Percentiles rank a stretch among this genome's conserved stretches.
phyloP scores from a whole-genome alignment of 2,113 vertebrate genomes.

The Pyxicephalus adspersus region DNA sequence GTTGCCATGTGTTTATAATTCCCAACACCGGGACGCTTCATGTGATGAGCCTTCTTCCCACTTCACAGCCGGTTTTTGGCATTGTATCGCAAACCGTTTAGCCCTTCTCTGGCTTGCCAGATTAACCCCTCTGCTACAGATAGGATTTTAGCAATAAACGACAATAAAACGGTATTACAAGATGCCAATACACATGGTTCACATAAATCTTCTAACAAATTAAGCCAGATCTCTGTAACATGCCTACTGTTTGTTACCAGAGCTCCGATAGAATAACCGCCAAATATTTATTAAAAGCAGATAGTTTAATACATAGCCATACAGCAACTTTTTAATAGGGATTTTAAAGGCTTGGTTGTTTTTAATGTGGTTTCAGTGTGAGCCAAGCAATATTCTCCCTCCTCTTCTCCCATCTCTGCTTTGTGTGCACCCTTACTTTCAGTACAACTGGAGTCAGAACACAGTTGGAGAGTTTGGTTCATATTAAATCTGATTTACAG shows the following conservation, averaged over 20 bases:
- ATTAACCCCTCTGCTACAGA: slow-evolving; percentile 40
- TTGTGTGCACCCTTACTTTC: slow-evolving; percentile 10
- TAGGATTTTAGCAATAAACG: slow-evolving; percentile 26
- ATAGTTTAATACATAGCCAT: slow-evolving; percentile 47
- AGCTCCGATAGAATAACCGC: slow-evolving; percentile 50
- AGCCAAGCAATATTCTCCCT: slow-evolving; percentile 47
- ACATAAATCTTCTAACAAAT: slow-evolving; percentile 51
- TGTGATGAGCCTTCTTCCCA: slow-evolving; percentile 27
- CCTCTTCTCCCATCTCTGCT: slow-evolving; percentile 39
- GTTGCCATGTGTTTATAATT: slow-evolving; percentile 56
- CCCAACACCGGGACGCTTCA: slow-evolving; percentile 30
- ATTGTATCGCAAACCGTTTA: slow-evolving; percentile 1
- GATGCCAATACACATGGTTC: slow-evolving; percentile 45
- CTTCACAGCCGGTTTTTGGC: slow-evolving; percentile 44
- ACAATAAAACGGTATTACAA: slow-evolving; percentile 32
- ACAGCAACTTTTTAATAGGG: slow-evolving; percentile 49
- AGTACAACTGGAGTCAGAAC: slow-evolving; percentile 21
- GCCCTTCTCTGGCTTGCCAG: slow-evolving; percentile 34
- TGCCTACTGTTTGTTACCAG: slow-evolving; percentile 56
- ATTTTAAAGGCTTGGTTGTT: slow-evolving; percentile 48
- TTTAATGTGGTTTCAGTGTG: slow-evolving; percentile 53
- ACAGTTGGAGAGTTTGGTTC: slow-evolving; percentile 27
- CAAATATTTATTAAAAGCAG: slow-evolving; percentile 55
- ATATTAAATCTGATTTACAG: slow-evolving; percentile 33
- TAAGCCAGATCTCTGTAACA: slow-evolving; percentile 52